Base-by-base conservation (phyloP, 2,113 vertebrate genomes). In the Lophius piscatorius region DNA sequence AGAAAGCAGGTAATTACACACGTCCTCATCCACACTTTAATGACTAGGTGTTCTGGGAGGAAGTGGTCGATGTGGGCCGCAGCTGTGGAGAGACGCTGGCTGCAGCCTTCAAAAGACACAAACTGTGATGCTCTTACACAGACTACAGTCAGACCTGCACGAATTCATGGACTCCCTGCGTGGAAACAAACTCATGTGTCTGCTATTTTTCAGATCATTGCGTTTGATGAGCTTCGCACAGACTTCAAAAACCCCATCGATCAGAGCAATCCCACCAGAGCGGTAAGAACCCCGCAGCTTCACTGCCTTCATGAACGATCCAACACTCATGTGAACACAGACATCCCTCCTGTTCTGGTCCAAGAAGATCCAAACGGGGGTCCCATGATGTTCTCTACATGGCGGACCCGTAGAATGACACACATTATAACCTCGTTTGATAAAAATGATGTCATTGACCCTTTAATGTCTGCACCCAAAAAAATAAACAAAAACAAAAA, bases 191-290 rank as follows among this genome's bases (percentile, higher is more conserved):
- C 44, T 62, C 34, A 54, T 22, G 9, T 6, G 26, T 75, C 6
- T 46, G 14, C 61, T 81, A 6, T 73, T 57, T 84, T 85, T 55
- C 91, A 99, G 97, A 98, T 99, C 67, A 99, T 98, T 12, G 96
- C 97, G 13, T 99, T 98, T 76, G 97, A 99, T 78, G 97, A 99
- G 69, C 91, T 99, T 67, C 93, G 94, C 68, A 97, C 95, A 6
- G 97, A 99, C 90, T 98, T 98, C 91, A 98, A 98, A 92, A 99
- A 93, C 86, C 97, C 97, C 26, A 95, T 99, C 52, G 97, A 99
- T 88, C 96, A 99, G 89, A 94, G 97, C 87, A 98, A 98, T 88
- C 96, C 97, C 1, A 94, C 92, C 66, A 94, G 97, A 21, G 96
- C 97, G 72, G 97, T 99, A 89, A 95, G 96, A 87, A 40, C 44